Base-by-base conservation (phyloP, 2,797 vertebrate genomes). In the Galaxias olidus region DNA sequence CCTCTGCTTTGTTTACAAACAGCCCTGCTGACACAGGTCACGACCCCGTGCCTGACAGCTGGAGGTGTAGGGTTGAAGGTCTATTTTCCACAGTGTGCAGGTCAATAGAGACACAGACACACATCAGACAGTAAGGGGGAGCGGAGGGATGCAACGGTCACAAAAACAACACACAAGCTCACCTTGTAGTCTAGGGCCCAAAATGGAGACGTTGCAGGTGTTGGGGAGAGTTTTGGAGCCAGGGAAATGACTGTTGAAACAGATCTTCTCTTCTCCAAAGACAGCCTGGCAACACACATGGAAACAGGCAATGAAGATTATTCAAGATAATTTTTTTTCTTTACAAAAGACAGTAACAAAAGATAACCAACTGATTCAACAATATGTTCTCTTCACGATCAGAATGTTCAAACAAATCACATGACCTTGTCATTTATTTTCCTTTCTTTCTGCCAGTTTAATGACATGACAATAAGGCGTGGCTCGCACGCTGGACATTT, bases 151-250 rank as follows among this genome's bases (percentile, higher is more conserved):
- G 68, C 30, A 30, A 30, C 30, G 30, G 30, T 30, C 30, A n/a
- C n/a, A 30, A 30, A 30, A 30, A 30, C 6, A 30, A 30, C 30
- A 30, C 30, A 30, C 3, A 6, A 30, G 30, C 74, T 84, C 85
- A 97, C 96, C 97, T 94, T 91, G 91, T 72, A 98, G 87, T 45
- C 80, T 81, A 40, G 91, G 86, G 10, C 95, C 96, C 63, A 84
- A 69, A 83, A 99, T 91, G 71, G 98, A 99, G 68, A 99, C 87
- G 46, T 98, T 99, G 66, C 92, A 95, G 9, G 96, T 99, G 84
- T 99, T 99, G 17, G 96, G 93, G 54, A 99, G 94, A 45, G 86
- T 76, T 30, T 91, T 90, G 0, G 92, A 85, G 43, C 92, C 93
- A 0, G 81, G 83, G 62, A 93, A 96, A 62, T 67, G 91, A 79